Evolutionary conservation across 2,888 invertebrate species (phyloP), one percentile per base, ranked within the genome.

Genomic region (Pogonocherus hispidulus): DNA sequence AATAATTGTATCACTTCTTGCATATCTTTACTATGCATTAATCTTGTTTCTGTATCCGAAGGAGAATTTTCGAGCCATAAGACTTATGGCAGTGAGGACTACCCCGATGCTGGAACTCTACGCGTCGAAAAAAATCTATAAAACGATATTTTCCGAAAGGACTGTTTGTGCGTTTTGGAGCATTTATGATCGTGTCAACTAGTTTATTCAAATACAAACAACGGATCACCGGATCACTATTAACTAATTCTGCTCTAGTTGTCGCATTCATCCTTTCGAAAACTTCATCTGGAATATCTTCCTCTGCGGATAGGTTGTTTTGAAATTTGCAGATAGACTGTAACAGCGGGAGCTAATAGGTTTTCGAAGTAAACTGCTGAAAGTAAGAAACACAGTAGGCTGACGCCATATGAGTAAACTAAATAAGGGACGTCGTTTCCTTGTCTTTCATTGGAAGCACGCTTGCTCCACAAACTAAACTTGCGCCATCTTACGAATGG

Each of bases 1-100:
- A 46, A 16, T 11, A 81, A 52, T 20, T 59, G 16, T 4, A 81
- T 77, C 11, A 76, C 74, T 55, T 74, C 16, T 16, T 16, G 46
- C 14, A 16, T 16, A 6, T 46, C 46, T 46, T 16, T 9, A 16
- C 46, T 16, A 3, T 16, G 46, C 14, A 41, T n/a, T 41, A 41
- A 14, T 9, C 41, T 9, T 14, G 41, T 41, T 14, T 41, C 41
- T 16, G 46, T 8, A 19, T 46, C 46, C 2, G 14, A 8, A 3
- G 81, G 81, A 55, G 64, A 76, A 76, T 84, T 80, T 2, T 83
- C 76, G 18, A 84, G 73, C 84, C 85, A 85, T 80, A 76, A 70
- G 27, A 78, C 19, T 74, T 46, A 16, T 71, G 78, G 44, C 62
- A 67, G 47, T 79, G 83, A 16, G 82, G 81, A 49, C 82, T 83